These are phyloP conservation scores for Chlorocebus sabaeus DNA, from an alignment of 2,113 vertebrate species.

Conservation along the genomic window DNA sequence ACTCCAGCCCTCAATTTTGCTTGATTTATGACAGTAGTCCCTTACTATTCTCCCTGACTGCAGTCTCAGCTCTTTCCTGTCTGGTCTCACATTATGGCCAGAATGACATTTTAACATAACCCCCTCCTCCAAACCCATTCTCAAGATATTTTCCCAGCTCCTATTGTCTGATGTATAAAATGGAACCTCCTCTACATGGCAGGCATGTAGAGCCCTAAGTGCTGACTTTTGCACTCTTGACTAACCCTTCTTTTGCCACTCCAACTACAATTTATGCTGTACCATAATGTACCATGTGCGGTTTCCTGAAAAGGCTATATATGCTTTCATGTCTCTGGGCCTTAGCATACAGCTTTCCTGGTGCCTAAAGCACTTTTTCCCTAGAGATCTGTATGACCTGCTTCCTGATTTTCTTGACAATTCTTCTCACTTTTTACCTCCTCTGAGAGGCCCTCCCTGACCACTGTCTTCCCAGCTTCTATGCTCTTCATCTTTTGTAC, in stretches of 20 bases:
- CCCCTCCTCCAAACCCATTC: neutral
- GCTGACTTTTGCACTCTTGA: neutral
- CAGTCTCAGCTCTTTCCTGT: neutral
- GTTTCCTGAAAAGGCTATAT: neutral
- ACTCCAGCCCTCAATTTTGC: neutral
- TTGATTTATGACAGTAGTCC: neutral
- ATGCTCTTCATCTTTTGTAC: neutral
- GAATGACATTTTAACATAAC: neutral
- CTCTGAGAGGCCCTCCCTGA: neutral
- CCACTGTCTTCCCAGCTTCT: neutral
- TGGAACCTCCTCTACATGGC: neutral
- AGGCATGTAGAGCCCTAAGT: neutral
- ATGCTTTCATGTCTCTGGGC: neutral
- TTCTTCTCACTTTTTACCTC: neutral
- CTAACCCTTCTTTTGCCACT: neutral
- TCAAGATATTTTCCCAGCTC: neutral
- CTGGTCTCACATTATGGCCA: neutral
- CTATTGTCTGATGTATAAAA: neutral
- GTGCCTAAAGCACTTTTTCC: neutral
- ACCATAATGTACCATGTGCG: neutral
- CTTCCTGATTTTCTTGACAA: neutral
- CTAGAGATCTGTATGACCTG: too few species aligned
- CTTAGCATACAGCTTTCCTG: neutral
- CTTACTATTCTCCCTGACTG: neutral
- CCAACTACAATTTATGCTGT: neutral